phyloP scores from a whole-genome alignment of 2,113 vertebrate genomes.

The Melanotaenia duboulayi region DNA sequence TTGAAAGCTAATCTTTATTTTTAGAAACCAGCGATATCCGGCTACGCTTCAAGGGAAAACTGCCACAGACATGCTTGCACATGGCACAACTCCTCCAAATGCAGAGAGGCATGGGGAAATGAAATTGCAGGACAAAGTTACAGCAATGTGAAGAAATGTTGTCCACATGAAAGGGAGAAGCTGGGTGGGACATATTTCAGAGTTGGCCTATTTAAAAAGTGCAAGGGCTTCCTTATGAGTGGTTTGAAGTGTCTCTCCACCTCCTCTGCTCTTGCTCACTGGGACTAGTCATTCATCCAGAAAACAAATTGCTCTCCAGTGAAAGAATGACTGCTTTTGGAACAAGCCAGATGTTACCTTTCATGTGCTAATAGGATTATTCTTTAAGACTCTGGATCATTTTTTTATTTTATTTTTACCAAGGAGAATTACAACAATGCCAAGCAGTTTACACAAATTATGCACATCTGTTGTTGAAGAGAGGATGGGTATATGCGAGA shows the following conservation, averaged over 20 bases:
- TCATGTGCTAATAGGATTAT: conserved; percentile 82
- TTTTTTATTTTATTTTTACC: conserved; percentile 16
- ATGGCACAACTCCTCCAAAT: conserved; percentile 6
- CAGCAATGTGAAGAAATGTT: neutral
- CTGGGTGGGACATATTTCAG: neutral
- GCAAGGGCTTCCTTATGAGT: conserved; percentile 26
- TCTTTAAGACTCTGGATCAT: conserved; percentile 65
- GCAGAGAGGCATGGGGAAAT: neutral
- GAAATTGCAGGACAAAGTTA: neutral
- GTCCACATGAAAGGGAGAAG: neutral
- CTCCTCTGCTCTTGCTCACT: conserved; percentile 28
- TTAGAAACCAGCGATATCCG: conserved; percentile 28
- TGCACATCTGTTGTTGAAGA: neutral
- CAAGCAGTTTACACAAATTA: conserved; percentile 28
- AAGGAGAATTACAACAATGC: conserved; percentile 20
- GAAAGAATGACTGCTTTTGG: conserved; percentile 56
- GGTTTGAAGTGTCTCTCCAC: conserved; percentile 30
- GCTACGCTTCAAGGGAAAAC: neutral
- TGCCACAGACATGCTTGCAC: neutral
- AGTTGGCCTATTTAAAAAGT: conserved; percentile 1
- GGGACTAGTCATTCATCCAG: conserved; percentile 58
- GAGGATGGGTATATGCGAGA: neutral
- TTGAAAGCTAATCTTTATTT: conserved; percentile 50
- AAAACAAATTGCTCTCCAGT: conserved; percentile 63
- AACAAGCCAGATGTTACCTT: conserved; percentile 77